These are phyloP conservation scores for Drosophila sulfurigaster DNA, from an alignment of 1,140 invertebrate genomes.

Conservation along the genomic window DNA sequence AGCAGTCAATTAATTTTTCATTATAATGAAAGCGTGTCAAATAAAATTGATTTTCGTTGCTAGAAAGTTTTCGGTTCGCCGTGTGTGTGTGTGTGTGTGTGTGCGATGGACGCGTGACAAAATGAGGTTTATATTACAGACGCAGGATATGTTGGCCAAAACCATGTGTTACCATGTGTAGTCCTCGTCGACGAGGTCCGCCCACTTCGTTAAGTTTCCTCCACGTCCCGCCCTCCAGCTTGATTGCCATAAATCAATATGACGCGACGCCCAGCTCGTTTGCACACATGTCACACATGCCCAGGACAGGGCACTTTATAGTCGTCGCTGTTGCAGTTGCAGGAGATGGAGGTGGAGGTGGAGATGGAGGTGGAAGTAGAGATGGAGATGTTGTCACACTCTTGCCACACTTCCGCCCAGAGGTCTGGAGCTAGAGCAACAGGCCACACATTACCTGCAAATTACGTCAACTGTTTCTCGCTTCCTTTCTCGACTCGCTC, in stretches of 20 bases:
- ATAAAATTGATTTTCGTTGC: slow-evolving; percentile 70
- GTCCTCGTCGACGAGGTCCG: background rate
- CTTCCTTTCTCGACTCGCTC: slow-evolving; percentile 6
- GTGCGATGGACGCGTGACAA: slow-evolving; percentile 24
- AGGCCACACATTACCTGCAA: slow-evolving; percentile 73
- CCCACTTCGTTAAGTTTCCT: background rate
- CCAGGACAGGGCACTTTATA: slow-evolving; percentile 16
- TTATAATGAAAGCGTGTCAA: slow-evolving; percentile 58
- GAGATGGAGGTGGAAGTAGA: background rate
- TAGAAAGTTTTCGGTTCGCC: background rate
- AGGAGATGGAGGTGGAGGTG: background rate
- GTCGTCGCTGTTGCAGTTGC: slow-evolving; percentile 9
- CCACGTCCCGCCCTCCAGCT: slow-evolving; percentile 2
- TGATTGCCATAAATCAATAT: slow-evolving; percentile 60
- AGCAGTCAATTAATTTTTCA: slow-evolving; percentile 65
- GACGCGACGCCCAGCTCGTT: slow-evolving; percentile 26
- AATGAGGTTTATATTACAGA: slow-evolving; percentile 46
- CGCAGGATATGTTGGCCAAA: slow-evolving; percentile 11
- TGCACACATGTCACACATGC: slow-evolving; percentile 45
- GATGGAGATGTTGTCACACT: slow-evolving; percentile 25
- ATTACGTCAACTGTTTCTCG: slow-evolving; percentile 73
- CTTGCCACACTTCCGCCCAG: slow-evolving; percentile 36
- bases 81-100: slow-evolving; percentile 23
- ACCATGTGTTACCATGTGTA: slow-evolving; percentile 1
- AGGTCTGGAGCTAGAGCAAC: slow-evolving; percentile 53